phyloP scores from a whole-genome alignment of 2,888 invertebrate genomes.

The Brachyptera putata region DNA sequence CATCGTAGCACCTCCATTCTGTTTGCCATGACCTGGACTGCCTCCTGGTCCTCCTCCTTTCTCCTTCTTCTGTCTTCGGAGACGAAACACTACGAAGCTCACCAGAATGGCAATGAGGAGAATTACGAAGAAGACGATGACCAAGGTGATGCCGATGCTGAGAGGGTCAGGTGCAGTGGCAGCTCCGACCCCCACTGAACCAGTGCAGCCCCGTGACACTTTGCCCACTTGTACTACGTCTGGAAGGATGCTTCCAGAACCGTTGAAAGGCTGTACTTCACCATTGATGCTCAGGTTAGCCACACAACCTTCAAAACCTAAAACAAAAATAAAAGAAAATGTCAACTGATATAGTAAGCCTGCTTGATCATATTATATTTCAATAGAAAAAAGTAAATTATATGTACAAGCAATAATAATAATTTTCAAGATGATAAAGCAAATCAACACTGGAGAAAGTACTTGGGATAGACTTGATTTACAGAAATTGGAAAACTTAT shows the following conservation, averaged over 20 bases:
- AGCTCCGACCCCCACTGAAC: conserved; percentile 68
- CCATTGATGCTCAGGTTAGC: conserved; percentile 85
- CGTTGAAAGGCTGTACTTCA: conserved; percentile 85
- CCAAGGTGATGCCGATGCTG: conserved; percentile 87
- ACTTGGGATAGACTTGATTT: too few relatives aligned
- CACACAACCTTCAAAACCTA: conserved; percentile 82
- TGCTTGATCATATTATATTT: too few relatives aligned
- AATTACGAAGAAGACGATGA: conserved; percentile 90
- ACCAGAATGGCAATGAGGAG: conserved; percentile 83
- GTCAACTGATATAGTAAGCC: too few relatives aligned
- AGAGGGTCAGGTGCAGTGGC: conserved; percentile 80
- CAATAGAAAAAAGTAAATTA: too few relatives aligned
- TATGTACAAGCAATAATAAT: too few relatives aligned
- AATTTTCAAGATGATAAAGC: too few relatives aligned
- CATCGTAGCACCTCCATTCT: conserved; percentile 65
- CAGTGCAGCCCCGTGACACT: conserved; percentile 66
- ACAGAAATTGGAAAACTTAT: too few relatives aligned
- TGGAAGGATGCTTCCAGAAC: conserved; percentile 76
- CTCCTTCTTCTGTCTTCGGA: conserved; percentile 82
- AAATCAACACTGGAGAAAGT: too few relatives aligned
- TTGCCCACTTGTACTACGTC: conserved; percentile 68
- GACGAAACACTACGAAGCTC: conserved; percentile 87
- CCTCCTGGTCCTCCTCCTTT: conserved; percentile 67
- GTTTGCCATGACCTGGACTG: conserved; percentile 64
- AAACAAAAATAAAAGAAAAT: too few relatives aligned